A percentile compares a stretch with the other conserved stretches of the same genome.
phyloP scores from a whole-genome alignment of 1,140 invertebrate genomes.

The Platorchestia sp. region DNA sequence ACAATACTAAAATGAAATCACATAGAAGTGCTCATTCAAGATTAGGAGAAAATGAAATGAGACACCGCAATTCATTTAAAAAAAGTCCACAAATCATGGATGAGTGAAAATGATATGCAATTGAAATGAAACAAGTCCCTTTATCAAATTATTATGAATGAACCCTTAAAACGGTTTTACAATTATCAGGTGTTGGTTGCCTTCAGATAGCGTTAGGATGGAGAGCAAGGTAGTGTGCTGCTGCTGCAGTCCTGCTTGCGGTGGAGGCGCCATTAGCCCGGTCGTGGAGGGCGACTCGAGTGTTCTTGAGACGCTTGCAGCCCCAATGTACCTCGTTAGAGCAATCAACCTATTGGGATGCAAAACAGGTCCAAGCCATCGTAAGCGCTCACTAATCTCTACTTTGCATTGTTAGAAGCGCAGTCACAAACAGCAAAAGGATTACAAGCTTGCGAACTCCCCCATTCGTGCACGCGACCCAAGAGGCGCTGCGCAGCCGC shows the following conservation, averaged over 20 bases:
- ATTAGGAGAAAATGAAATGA: too few species aligned
- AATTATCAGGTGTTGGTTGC: not conserved
- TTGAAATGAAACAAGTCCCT: too few species aligned
- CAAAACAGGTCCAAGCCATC: not conserved
- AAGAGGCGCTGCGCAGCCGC: not conserved
- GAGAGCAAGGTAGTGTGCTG: not conserved
- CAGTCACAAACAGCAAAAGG: conserved; percentile 25
- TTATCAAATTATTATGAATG: not conserved
- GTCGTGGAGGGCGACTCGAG: not conserved
- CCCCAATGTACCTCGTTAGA: not conserved
- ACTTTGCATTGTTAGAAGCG: not conserved
- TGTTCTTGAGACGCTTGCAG: not conserved
- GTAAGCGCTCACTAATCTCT: conserved; percentile 44
- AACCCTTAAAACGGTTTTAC: not conserved
- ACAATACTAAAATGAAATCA: too few species aligned
- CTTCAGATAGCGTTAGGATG: not conserved
- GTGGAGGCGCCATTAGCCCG: not conserved
- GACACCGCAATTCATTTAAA: not conserved
- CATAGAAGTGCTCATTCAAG: too few species aligned
- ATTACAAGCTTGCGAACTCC: not conserved
- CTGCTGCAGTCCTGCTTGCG: not conserved
- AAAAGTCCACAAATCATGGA: not conserved
- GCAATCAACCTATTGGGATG: conserved; percentile 26
- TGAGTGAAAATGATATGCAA: too few species aligned
- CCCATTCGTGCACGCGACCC: not conserved